Evolutionary conservation across 2,113 vertebrate genomes (phyloP).

Genomic region (Callopanchax toddi): DNA sequence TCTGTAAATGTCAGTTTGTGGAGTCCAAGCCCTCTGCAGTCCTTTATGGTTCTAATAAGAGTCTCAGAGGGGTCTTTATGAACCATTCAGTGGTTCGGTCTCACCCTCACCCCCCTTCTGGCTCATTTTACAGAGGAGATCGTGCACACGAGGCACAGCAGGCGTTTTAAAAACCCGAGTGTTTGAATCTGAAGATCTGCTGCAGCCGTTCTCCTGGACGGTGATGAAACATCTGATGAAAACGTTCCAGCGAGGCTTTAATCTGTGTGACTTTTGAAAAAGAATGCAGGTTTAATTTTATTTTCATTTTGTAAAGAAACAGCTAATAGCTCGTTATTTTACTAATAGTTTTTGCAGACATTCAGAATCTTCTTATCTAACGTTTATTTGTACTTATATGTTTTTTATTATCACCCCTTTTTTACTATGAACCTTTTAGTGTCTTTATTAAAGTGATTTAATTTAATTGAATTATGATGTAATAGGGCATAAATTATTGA

Average conservation of each 20-base stretch:
- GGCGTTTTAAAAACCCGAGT: conserved; percentile 8
- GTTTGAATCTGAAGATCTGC: conserved; percentile 18
- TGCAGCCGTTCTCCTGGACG: not conserved
- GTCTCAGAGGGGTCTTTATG: not conserved
- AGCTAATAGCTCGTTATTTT: not conserved
- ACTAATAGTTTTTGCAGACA: not conserved
- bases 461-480: too few relatives aligned
- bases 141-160: not conserved
- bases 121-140: not conserved
- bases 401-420: too few relatives aligned
- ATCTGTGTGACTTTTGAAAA: not conserved
- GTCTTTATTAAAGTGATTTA: too few relatives aligned
- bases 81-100: conserved; percentile 3
- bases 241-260: conserved; percentile 11
- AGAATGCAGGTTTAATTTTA: not conserved
- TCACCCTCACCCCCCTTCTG: conserved; percentile 1
- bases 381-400: too few relatives aligned
- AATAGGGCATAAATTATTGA: too few relatives aligned
- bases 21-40: not conserved
- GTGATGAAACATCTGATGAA: not conserved
- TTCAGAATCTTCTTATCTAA: too few relatives aligned
- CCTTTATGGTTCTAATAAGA: conserved; percentile 2
- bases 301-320: too few relatives aligned
- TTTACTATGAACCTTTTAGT: too few relatives aligned
- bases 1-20: conserved; percentile 1